Evolutionary conservation across 2,113 vertebrate genomes (phyloP), one percentile per base, ranked within the genome.

Genomic region (Megaceryle maxima): DNA sequence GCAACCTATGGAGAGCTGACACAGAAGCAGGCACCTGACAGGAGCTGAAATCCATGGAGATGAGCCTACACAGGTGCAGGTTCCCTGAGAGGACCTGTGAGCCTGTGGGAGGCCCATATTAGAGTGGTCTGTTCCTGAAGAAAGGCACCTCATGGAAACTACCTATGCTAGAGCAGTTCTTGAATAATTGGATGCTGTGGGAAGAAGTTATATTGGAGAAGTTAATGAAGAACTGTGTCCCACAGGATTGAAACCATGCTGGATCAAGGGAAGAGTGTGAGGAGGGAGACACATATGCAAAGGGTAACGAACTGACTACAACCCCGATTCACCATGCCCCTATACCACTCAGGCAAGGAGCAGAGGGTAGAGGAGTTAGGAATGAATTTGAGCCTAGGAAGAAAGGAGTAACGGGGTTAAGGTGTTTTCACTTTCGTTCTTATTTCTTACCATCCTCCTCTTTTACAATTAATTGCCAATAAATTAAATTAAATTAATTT

Each of bases 21-120:
- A 1, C 6, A 50, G 19, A 14, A 50, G 4, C 9, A 55, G 5
- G 4, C 1, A 1, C 20, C 33, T 67, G 35, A 2, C 8, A 11
- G 28, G 26, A 6, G 24, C 16, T 57, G 22, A 7, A 8, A 12
- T 1, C 14, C 16, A 17, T 43, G 46, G 11, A 51, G 13, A 18
- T 4, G 3, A 41, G 3, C 6, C 9, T 12, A 19, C 55, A 8
- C 8, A 33, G 17, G 10, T 51, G 37, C 18, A 48, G 16, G 6
- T 19, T 56, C 53, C 31, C 44, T 60, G 20, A 18, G 20, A 70
- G 8, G 13, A 41, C 11, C 6, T 60, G 6, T 70, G 35, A 50
- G 13, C 3, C 56, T 14, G 6, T 6, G 5, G 26, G 7, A 2
- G 13, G 20, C 4, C 4, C 4, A 13, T 5, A 1, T 2, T 25